Base-by-base conservation (phyloP, 2,888 invertebrate species). In the Tipula helvola region DNA sequence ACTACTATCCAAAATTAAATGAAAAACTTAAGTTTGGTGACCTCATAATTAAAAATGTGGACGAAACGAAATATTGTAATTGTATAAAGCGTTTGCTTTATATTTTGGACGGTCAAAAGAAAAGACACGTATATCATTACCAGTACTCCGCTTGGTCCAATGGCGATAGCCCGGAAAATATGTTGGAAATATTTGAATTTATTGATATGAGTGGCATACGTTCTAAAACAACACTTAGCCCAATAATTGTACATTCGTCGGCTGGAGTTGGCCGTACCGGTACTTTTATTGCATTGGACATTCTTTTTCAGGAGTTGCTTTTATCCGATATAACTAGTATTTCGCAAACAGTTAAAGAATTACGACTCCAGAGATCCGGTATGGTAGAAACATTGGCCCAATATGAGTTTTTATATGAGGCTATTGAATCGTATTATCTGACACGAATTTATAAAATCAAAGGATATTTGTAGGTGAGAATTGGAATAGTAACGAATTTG, bases 231-330 rank as follows among this genome's bases (percentile, higher is more conserved):
- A 84, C 39, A 93, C 92, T 92, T n/a, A 92, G 88, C 92, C 93
- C 94, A 36, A 93, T 94, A 86, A 92, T 95, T 13, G 93, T 87
- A 41, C 88, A 85, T 88, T 90, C 86, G 92, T 95, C 13, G 93
- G 96, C 96, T 89, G 96, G 96, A 36, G 95, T 96, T 85, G 96
- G 96, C 8, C 92, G 96, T 87, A 96, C 96, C 10, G 96, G 96
- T 1, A 96, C 96, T 0, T 93, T 95, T 88, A 95, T 96, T 88
- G 94, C 94, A 0, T 92, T 95, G 86, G 95, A 96, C 89, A 93
- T 95, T 88, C 91, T 96, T 86, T 92, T 95, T 89, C 95, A 95
- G 90, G 93, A 94, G 87, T 91, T 95, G 39, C 92, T 92, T 88
- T 92, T 93, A 87, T 93, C 93, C 88, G 92, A 93, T 87, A 93